Conservation (phyloP, 2,113 vertebrate species). For the Martes martes region DNA sequence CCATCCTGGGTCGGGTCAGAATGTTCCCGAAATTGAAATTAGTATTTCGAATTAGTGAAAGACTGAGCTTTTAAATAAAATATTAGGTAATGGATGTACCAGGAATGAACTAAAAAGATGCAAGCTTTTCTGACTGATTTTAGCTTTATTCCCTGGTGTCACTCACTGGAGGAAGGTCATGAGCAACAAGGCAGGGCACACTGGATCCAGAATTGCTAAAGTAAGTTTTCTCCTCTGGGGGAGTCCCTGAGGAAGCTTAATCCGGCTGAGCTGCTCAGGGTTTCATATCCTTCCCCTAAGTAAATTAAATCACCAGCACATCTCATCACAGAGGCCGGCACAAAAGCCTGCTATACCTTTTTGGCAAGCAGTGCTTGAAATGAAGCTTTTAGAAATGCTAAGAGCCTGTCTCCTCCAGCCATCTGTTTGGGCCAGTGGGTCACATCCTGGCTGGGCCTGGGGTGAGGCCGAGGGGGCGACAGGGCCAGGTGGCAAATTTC, state of each 20-base stretch:
- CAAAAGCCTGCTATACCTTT: constrained; percentile 42
- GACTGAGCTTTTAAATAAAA: constrained; percentile 59
- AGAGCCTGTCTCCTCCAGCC: neutral
- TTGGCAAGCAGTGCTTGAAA: constrained; percentile 53
- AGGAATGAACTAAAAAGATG: constrained; percentile 53
- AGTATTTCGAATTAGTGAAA: constrained; percentile 41
- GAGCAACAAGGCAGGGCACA: constrained; percentile 14
- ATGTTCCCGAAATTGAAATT: constrained; percentile 29
- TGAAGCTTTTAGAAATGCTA: constrained; percentile 31
- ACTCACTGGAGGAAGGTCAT: constrained; percentile 53
- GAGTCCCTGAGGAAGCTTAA: constrained; percentile 19
- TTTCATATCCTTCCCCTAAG: constrained; percentile 64
- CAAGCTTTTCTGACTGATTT: constrained; percentile 65
- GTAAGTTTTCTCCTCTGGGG: constrained; percentile 63
- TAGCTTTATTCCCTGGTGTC: constrained; percentile 54
- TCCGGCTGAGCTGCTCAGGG: constrained; percentile 48
- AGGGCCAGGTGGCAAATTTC: neutral
- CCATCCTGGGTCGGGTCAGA: neutral
- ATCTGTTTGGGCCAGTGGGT: constrained; percentile 2
- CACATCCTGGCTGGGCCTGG: neutral
- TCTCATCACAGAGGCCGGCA: neutral
- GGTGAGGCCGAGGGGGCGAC: neutral
- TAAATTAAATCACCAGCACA: constrained; percentile 49
- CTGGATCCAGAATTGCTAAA: constrained; percentile 63
- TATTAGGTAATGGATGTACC: constrained; percentile 61